phyloP scores from a whole-genome alignment of 2,113 vertebrate species.

The Glaucomys volans region DNA sequence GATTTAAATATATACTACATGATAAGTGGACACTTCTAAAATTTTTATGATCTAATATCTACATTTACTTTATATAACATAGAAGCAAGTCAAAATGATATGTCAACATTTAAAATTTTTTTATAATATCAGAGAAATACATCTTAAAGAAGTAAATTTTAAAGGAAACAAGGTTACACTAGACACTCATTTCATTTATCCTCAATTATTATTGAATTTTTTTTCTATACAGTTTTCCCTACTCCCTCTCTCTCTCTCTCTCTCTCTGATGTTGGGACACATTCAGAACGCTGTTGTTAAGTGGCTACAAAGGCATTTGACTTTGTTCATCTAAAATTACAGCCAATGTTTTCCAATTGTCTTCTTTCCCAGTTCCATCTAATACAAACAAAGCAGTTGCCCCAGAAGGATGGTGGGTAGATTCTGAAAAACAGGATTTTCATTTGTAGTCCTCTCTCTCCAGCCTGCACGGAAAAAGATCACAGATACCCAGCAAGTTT shows the following conservation, averaged over 20 bases:
- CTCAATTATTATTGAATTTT: constrained; percentile 17
- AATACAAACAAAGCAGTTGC: neutral
- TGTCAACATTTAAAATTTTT: constrained; percentile 19
- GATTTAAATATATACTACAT: constrained; percentile 23
- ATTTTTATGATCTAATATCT: neutral
- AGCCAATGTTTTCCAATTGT: constrained; percentile 21
- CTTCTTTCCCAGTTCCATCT: neutral
- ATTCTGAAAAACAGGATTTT: neutral
- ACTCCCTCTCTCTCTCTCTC: neutral
- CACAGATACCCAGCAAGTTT: neutral
- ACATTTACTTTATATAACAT: constrained; percentile 9
- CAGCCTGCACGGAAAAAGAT: neutral
- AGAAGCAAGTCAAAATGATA: neutral
- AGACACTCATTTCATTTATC: constrained; percentile 12
- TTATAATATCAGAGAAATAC: constrained; percentile 28
- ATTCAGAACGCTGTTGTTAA: neutral
- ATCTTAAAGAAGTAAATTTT: constrained; percentile 53
- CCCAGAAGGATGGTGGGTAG: neutral
- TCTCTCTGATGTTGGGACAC: neutral
- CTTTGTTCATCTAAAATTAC: neutral
- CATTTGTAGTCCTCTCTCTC: neutral
- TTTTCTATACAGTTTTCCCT: neutral
- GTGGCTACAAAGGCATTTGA: neutral
- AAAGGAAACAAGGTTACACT: constrained; percentile 19
- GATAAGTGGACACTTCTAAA: constrained; percentile 7